phyloP scores from a whole-genome alignment of 2,888 invertebrate genomes.

The Beris morrisii region DNA sequence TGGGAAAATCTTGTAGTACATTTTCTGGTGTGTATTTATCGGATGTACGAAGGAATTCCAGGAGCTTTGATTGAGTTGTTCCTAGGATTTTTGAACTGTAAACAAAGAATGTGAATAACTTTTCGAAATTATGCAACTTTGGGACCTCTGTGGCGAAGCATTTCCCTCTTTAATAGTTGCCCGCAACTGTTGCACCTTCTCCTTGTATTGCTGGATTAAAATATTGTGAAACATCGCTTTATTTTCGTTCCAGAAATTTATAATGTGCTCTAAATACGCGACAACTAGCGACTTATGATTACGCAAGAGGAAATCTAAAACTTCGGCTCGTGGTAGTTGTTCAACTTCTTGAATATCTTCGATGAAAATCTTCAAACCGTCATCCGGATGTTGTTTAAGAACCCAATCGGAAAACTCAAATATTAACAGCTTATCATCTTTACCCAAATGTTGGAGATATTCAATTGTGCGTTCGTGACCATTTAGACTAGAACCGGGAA shows the following conservation, averaged over 20 bases:
- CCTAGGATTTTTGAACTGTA: conserved; percentile 42
- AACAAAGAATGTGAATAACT: background rate
- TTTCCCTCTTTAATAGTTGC: conserved; percentile 29
- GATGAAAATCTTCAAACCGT: conserved; percentile 87
- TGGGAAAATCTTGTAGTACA: conserved; percentile 83
- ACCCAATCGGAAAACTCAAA: conserved; percentile 95
- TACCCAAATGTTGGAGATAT: conserved; percentile 87
- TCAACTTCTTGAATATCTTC: conserved; percentile 88
- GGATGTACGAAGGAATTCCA: conserved; percentile 80
- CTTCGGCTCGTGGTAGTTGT: conserved; percentile 81
- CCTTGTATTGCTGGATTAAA: conserved; percentile 84
- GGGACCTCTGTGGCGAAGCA: conserved; percentile 10
- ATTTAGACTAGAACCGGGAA: conserved; percentile 65
- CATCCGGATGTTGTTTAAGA: conserved; percentile 79
- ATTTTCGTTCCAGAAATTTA: conserved; percentile 84
- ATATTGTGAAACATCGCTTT: conserved; percentile 88
- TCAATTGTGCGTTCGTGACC: conserved; percentile 84
- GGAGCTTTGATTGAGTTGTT: conserved; percentile 62
- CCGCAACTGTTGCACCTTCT: conserved; percentile 62
- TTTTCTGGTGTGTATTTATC: conserved; percentile 81
- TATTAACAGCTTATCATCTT: conserved; percentile 81
- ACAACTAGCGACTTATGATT: conserved; percentile 81
- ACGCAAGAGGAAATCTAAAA: conserved; percentile 85
- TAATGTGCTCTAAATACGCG: conserved; percentile 92
- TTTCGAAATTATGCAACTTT: background rate